These are phyloP conservation scores for Pithys albifrons DNA, from an alignment of 2,113 vertebrate species.

Conservation along the genomic window DNA sequence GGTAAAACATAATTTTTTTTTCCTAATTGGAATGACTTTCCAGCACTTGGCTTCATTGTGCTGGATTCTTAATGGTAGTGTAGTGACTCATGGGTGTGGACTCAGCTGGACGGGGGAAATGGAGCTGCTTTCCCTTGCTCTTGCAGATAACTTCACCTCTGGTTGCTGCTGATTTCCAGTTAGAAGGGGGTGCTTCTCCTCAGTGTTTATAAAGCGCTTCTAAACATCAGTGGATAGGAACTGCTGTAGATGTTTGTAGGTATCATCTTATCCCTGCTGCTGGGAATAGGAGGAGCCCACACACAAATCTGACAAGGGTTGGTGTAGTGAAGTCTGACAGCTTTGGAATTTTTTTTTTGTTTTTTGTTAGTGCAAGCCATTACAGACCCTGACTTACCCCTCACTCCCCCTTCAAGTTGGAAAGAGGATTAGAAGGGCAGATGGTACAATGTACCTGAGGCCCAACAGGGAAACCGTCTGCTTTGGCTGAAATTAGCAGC, in stretches of 20 bases:
- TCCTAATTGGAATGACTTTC: not conserved
- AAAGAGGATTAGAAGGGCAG: conserved; percentile 43
- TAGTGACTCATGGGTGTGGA: not conserved
- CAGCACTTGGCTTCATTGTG: not conserved
- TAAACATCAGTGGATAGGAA: rapidly evolving
- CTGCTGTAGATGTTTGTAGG: not conserved
- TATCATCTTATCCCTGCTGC: not conserved
- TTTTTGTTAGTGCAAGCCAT: not conserved
- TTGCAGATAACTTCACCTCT: not conserved
- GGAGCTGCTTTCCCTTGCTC: not conserved
- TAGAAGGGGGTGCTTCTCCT: not conserved
- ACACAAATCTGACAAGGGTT: not conserved
- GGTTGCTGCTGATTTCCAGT: not conserved
- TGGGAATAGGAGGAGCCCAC: not conserved
- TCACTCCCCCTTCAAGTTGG: not conserved
- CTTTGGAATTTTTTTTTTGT: not conserved
- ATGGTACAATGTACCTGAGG: not conserved
- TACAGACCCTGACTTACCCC: not conserved
- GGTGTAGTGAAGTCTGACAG: not conserved
- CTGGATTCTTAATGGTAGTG: not conserved
- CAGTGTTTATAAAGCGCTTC: not conserved
- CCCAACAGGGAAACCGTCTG: not conserved
- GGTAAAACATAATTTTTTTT: not conserved
- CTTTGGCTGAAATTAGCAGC: conserved; percentile 30
- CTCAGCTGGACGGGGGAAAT: not conserved